Conservation (phyloP, 2,797 vertebrate genomes). For the Prunella strophiata region DNA sequence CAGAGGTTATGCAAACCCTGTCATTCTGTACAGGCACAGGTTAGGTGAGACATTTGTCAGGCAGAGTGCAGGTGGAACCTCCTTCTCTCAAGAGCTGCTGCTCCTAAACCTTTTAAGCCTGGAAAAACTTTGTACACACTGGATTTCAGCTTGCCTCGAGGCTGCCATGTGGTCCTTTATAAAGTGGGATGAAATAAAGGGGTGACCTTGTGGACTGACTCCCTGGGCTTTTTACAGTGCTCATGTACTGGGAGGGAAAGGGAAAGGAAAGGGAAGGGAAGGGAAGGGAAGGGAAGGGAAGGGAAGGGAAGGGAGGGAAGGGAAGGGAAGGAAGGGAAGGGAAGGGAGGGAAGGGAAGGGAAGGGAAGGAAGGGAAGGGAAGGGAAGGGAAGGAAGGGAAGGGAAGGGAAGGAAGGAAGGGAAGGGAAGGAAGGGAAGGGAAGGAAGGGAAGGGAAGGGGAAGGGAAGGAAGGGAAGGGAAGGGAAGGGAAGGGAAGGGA, state of each 20-base stretch:
- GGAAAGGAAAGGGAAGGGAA: fast-evolving
- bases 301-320: too few species aligned
- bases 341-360: too few species aligned
- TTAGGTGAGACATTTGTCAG: background rate
- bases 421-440: too few species aligned
- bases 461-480: too few species aligned
- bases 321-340: too few species aligned
- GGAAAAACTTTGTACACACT: background rate
- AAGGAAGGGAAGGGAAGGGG: fast-evolving
- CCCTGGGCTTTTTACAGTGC: too few species aligned
- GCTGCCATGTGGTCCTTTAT: background rate
- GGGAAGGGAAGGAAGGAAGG: too few species aligned
- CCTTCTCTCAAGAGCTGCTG: background rate
- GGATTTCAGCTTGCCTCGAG: background rate
- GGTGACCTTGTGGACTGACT: background rate
- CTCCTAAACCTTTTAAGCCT: background rate
- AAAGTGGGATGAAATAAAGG: background rate
- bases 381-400: too few species aligned
- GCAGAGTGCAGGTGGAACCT: background rate
- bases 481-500: too few species aligned
- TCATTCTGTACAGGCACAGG: background rate
- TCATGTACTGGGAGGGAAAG: too few species aligned
- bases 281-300: fast-evolving
- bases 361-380: too few species aligned
- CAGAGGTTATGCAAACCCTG: background rate